A percentile compares a stretch with the other conserved stretches of the same genome.
phyloP scores from a whole-genome alignment of 2,888 invertebrate species.

The Lepidocyrtinus sp. region DNA sequence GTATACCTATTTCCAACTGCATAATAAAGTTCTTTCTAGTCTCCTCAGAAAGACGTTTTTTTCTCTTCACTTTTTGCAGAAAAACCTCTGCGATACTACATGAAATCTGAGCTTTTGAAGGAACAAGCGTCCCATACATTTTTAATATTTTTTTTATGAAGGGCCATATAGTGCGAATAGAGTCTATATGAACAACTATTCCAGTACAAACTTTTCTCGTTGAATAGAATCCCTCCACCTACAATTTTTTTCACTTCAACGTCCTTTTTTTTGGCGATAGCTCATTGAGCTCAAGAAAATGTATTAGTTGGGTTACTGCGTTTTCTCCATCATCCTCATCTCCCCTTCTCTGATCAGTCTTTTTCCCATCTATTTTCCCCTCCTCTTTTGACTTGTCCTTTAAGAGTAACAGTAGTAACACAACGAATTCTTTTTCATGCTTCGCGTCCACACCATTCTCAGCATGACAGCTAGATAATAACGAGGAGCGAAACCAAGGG shows the following conservation, averaged over 20 bases:
- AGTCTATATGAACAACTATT: neutral
- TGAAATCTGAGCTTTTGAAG: no score
- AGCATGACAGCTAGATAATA: neutral
- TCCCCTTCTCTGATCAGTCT: neutral
- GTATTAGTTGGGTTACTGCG: neutral
- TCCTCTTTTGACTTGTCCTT: neutral
- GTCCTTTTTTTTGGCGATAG: neutral
- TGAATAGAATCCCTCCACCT: neutral
- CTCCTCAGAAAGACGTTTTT: no score
- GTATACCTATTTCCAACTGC: no score
- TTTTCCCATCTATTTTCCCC: neutral
- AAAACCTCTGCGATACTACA: no score
- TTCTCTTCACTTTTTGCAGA: no score
- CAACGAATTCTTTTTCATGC: neutral
- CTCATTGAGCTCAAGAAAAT: neutral
- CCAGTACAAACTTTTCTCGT: neutral
- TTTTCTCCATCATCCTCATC: neutral
- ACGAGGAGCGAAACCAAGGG: slow-evolving; percentile 68
- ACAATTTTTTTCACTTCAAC: neutral
- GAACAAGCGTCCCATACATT: no score
- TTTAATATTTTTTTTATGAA: neutral
- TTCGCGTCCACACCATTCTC: neutral
- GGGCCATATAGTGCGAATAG: neutral
- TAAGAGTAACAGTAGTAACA: neutral
- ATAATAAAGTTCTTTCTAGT: no score